These are phyloP conservation scores for Lordiphosa mommai DNA, from an alignment of 1,140 invertebrate species.

Conservation along the genomic window DNA sequence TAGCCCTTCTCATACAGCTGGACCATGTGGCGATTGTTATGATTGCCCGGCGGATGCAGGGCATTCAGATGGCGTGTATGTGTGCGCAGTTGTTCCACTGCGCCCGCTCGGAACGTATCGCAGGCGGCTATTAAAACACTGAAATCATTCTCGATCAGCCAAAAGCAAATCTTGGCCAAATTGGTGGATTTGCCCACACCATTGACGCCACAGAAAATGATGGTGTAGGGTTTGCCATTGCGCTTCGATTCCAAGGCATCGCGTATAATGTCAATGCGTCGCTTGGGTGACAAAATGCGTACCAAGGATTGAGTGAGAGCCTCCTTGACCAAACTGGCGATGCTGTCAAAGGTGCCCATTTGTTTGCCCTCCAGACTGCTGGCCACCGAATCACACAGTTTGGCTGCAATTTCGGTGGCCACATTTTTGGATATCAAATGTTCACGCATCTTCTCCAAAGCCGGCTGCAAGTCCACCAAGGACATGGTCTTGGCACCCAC, in stretches of 20 bases:
- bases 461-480: constrained; percentile 88
- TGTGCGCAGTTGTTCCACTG: constrained; percentile 98
- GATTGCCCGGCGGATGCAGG: constrained; percentile 90
- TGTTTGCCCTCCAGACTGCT: constrained; percentile 95
- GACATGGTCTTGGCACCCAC: constrained; percentile 92
- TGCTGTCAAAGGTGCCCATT: constrained; percentile 95
- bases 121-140: constrained; percentile 98
- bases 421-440: constrained; percentile 99
- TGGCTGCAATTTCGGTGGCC: constrained; percentile 95
- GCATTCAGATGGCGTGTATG: constrained; percentile 97
- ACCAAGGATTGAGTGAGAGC: constrained; percentile 92
- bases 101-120: constrained; percentile 99
- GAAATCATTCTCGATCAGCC: constrained; percentile 98
- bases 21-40: constrained; percentile 89
- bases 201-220: constrained; percentile 99
- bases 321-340: constrained; percentile 90
- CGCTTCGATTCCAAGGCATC: constrained; percentile 95
- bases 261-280: constrained; percentile 97
- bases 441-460: constrained; percentile 96
- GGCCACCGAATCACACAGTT: constrained; percentile 97
- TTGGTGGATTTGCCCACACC: constrained; percentile 99
- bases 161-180: constrained; percentile 99
- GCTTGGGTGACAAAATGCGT: constrained; percentile 95
- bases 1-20: constrained; percentile 99
- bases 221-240: constrained; percentile 92